Conservation (phyloP, 2,888 invertebrate species). For the Xestia rhomboidea region DNA sequence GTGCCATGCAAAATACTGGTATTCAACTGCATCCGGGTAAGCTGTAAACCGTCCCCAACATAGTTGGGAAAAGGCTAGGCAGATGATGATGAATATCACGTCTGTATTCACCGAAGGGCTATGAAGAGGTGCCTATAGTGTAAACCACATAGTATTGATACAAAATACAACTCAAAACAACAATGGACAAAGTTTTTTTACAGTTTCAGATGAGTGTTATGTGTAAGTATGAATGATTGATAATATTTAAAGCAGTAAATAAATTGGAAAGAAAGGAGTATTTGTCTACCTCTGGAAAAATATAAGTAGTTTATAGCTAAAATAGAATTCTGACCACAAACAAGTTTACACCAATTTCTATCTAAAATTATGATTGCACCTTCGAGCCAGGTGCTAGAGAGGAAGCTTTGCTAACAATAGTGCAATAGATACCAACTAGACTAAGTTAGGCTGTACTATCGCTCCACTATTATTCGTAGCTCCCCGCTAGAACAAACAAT, state of each 20-base stretch:
- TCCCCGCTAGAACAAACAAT: slow-evolving; percentile 62
- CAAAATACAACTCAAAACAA: background rate
- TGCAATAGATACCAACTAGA: slow-evolving; percentile 22
- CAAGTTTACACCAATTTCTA: background rate
- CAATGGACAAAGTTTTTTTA: background rate
- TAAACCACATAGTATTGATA: background rate
- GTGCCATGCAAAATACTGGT: background rate
- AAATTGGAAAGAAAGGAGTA: background rate
- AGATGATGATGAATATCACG: background rate
- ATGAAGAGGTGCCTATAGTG: background rate
- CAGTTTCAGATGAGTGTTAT: background rate
- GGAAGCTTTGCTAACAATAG: slow-evolving; percentile 12
- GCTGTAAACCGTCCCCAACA: background rate
- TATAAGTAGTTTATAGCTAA: background rate
- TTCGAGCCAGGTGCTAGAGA: background rate
- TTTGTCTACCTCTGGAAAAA: background rate
- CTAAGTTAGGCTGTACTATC: slow-evolving; percentile 17
- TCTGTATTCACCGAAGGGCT: background rate
- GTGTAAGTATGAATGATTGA: background rate
- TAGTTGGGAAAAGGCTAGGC: background rate
- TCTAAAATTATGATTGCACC: background rate
- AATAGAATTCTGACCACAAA: background rate
- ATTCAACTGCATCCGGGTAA: background rate
- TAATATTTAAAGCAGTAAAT: background rate
- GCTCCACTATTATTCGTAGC: slow-evolving; percentile 46